Percentiles rank a stretch among this genome's conserved stretches.
Evolutionary conservation across 2,797 vertebrate genomes (phyloP).

Genomic region (Eremophila alpestris): DNA sequence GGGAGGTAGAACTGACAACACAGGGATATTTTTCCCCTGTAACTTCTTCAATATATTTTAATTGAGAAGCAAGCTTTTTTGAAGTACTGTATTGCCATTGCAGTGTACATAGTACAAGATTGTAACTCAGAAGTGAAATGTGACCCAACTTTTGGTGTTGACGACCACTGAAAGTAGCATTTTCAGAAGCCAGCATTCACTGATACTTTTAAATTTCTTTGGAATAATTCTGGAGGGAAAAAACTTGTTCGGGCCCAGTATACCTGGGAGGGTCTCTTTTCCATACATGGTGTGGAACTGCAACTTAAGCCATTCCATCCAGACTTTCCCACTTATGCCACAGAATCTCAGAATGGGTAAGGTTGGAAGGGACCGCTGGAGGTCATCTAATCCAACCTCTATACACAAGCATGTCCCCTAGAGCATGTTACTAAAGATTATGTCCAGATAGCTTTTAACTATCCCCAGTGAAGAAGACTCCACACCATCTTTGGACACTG

Average conservation of each 20-base stretch:
- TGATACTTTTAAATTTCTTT: neutral
- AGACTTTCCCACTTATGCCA: neutral
- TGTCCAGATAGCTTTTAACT: neutral
- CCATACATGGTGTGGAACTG: fast-evolving
- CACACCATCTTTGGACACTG: neutral
- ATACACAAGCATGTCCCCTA: neutral
- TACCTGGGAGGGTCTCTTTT: neutral
- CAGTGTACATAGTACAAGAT: neutral
- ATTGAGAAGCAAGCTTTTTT: neutral
- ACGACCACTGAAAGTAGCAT: neutral
- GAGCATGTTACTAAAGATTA: neutral
- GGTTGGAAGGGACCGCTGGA: neutral
- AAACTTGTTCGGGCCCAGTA: fast-evolving
- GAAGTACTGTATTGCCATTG: neutral
- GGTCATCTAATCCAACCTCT: neutral
- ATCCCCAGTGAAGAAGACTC: neutral
- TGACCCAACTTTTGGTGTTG: neutral
- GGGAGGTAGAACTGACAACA: neutral
- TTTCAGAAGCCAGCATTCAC: neutral
- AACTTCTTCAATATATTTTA: neutral
- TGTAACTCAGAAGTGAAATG: neutral
- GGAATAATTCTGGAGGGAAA: neutral
- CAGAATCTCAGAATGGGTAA: neutral
- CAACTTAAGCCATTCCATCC: neutral
- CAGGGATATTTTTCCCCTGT: neutral